A percentile compares a stretch with the other conserved stretches of the same genome.
These are phyloP conservation scores for Cryptotis parvus DNA, from an alignment of 2,113 vertebrate genomes.

Conservation along the genomic window DNA sequence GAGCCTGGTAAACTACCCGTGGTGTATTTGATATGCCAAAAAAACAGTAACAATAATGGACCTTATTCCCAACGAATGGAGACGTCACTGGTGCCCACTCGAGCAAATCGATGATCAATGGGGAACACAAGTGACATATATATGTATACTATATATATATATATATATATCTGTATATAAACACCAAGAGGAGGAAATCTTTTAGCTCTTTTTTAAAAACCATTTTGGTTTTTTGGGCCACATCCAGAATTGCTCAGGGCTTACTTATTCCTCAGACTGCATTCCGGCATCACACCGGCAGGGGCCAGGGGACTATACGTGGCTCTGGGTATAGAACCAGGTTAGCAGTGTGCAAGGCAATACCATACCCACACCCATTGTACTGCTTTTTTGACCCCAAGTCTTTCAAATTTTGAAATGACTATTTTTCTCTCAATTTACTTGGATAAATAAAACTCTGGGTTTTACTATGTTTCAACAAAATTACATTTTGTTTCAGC, in stretches of 20 bases:
- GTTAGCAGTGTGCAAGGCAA: background rate
- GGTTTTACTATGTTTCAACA: background rate
- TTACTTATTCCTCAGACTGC: no score
- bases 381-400: background rate
- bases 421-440: conserved; percentile 26
- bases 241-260: no score
- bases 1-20: no score
- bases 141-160: background rate
- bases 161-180: conserved; percentile 32
- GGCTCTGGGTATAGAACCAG: background rate
- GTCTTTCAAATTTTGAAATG: conserved; percentile 40
- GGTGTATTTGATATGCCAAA: no score
- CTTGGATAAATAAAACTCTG: conserved; percentile 19
- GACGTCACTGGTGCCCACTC: no score
- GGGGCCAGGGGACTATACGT: no score
- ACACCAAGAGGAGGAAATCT: background rate
- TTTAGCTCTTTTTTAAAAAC: background rate
- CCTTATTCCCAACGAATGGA: no score
- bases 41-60: no score
- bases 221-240: no score
- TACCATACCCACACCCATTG: background rate
- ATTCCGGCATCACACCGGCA: no score
- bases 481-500: background rate
- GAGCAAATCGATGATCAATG: no score
- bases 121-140: no score